phyloP scores from a whole-genome alignment of 1,140 invertebrate genomes.

The Cydia pomonella region DNA sequence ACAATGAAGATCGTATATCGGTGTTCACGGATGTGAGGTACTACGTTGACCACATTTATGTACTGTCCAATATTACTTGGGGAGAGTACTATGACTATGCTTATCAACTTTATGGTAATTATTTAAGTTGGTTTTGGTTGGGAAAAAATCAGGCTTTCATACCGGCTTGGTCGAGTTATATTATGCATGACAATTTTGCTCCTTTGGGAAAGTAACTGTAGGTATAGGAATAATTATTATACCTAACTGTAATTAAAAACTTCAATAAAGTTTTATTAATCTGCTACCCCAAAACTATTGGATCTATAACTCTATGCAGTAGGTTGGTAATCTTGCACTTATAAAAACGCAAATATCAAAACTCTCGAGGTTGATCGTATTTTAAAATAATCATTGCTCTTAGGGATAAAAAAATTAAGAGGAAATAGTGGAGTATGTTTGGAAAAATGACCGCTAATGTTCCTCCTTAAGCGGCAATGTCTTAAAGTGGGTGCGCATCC shows the following conservation, averaged over 20 bases:
- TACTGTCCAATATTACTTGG: conserved; percentile 41
- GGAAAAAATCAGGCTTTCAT: conserved; percentile 42
- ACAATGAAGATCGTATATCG: conserved; percentile 58
- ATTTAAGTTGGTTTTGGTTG: conserved; percentile 36
- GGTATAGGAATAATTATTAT: neutral
- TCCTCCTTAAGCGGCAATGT: neutral
- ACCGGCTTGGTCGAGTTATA: conserved; percentile 39
- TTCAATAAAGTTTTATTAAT: neutral
- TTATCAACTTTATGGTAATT: conserved; percentile 53
- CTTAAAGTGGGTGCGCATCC: neutral
- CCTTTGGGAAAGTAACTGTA: conserved; percentile 43
- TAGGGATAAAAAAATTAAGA: neutral
- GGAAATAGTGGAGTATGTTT: neutral
- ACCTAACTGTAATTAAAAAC: neutral
- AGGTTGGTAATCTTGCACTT: too few relatives aligned
- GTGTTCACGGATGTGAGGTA: conserved; percentile 64
- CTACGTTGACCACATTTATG: conserved; percentile 49
- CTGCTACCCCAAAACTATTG: too few relatives aligned
- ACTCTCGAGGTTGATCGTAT: too few relatives aligned
- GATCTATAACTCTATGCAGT: too few relatives aligned
- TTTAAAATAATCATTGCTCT: too few relatives aligned
- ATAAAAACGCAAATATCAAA: too few relatives aligned
- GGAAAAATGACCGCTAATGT: neutral
- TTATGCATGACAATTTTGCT: conserved; percentile 41
- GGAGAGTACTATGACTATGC: conserved; percentile 64